Conservation (phyloP, 2,888 invertebrate species). For the Apamea sordens region DNA sequence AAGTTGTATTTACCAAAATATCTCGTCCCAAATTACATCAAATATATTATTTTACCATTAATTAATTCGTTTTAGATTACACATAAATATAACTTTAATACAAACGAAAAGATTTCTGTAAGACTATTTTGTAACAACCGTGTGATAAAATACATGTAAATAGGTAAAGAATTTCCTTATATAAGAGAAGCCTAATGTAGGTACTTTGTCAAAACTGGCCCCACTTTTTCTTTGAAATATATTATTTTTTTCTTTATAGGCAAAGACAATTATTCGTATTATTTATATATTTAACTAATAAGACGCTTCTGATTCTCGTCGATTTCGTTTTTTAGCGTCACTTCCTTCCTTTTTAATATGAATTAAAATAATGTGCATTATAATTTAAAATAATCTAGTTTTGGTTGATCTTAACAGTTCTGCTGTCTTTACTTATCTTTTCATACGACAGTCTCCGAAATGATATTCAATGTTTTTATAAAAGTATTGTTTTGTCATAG, state of each 20-base stretch:
- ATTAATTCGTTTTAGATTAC: conserved; percentile 57
- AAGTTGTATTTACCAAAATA: conserved; percentile 40
- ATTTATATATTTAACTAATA: conserved; percentile 6
- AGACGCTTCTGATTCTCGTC: not conserved
- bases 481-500: not conserved
- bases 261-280: too few species aligned
- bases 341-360: not conserved
- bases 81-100: conserved; percentile 26
- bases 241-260: conserved; percentile 7
- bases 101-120: conserved; percentile 64
- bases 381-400: conserved; percentile 43
- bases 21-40: conserved; percentile 33
- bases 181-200: conserved; percentile 42
- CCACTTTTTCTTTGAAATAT: conserved; percentile 28
- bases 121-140: conserved; percentile 67
- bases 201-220: conserved; percentile 52
- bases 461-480: not conserved
- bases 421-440: not conserved
- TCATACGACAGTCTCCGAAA: conserved; percentile 2
- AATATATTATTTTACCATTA: conserved; percentile 45
- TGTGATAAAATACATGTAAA: conserved; percentile 46
- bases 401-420: conserved; percentile 37
- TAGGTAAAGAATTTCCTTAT: conserved; percentile 28
- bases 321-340: not conserved
- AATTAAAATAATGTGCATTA: conserved; percentile 14